These are phyloP conservation scores for Sympetrum striolatum DNA, from an alignment of 2,888 invertebrate species.

Conservation along the genomic window DNA sequence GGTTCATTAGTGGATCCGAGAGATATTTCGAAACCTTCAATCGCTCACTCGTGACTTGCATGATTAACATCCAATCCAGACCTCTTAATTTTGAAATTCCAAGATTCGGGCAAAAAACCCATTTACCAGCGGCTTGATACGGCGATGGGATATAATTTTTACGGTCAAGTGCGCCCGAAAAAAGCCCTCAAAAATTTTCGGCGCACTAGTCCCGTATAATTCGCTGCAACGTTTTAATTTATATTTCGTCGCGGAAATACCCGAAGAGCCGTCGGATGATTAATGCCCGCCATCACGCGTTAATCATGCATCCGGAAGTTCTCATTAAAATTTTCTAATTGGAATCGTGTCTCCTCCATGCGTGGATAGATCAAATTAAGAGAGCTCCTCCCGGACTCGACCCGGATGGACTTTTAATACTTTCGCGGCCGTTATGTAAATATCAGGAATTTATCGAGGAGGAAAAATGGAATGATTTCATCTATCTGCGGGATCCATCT, in stretches of 20 bases:
- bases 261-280: background rate
- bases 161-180: background rate
- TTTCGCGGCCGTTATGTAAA: background rate
- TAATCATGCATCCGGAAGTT: background rate
- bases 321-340: background rate
- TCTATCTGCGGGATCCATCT: background rate
- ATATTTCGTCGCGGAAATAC: background rate
- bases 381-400: background rate
- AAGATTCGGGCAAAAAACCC: too few species aligned
- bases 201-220: background rate
- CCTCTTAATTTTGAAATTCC: too few species aligned
- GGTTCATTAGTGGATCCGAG: too few species aligned
- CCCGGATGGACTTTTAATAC: background rate
- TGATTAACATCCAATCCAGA: too few species aligned
- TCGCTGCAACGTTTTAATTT: background rate
- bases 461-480: background rate
- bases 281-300: background rate
- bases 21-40: too few species aligned
- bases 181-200: background rate
- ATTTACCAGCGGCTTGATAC: too few species aligned
- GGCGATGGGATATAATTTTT: background rate
- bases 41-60: too few species aligned
- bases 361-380: background rate
- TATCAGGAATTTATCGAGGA: background rate
- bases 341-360: background rate